A percentile compares a stretch with the other conserved stretches of the same genome.
phyloP scores from a whole-genome alignment of 2,113 vertebrate genomes.

The Proterorhinus semilunaris region DNA sequence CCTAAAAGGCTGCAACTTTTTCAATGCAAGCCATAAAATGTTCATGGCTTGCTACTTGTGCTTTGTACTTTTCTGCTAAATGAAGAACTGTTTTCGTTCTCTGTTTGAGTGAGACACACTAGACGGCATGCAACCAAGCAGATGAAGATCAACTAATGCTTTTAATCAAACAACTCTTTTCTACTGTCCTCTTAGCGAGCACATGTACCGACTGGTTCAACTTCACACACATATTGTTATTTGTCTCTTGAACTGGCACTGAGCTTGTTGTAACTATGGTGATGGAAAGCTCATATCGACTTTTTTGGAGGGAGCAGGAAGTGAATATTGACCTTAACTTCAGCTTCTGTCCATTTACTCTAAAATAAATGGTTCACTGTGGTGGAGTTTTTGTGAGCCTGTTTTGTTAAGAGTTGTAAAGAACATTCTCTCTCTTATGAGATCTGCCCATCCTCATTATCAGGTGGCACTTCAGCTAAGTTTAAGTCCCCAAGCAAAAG shows the following conservation, averaged over 20 bases:
- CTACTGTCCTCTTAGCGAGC: background rate
- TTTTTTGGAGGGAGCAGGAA: slow-evolving; percentile 53
- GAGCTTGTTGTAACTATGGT: slow-evolving; percentile 65
- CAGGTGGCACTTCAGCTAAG: slow-evolving; percentile 39
- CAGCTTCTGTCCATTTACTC: slow-evolving; percentile 45
- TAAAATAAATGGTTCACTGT: slow-evolving; percentile 45
- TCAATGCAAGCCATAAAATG: slow-evolving; percentile 34
- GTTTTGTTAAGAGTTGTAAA: slow-evolving; percentile 50
- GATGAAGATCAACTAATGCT: slow-evolving; percentile 7
- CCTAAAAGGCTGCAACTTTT: slow-evolving; percentile 29
- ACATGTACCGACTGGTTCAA: slow-evolving; percentile 1
- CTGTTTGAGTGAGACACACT: slow-evolving; percentile 18
- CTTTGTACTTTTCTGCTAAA: slow-evolving; percentile 29
- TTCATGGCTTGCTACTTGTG: background rate
- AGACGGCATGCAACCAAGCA: slow-evolving; percentile 34
- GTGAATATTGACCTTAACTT: slow-evolving; percentile 63
- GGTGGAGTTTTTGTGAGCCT: slow-evolving; percentile 39
- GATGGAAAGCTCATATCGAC: slow-evolving; percentile 62
- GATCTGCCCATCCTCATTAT: slow-evolving; percentile 24
- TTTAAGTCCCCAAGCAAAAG: background rate
- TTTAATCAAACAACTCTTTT: background rate
- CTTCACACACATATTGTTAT: slow-evolving; percentile 12
- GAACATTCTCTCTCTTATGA: slow-evolving; percentile 61
- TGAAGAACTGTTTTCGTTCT: slow-evolving; percentile 6
- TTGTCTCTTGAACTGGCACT: slow-evolving; percentile 25